These are phyloP conservation scores for Pantelozetes paolii DNA, from an alignment of 2,888 invertebrate species.

Conservation along the genomic window DNA sequence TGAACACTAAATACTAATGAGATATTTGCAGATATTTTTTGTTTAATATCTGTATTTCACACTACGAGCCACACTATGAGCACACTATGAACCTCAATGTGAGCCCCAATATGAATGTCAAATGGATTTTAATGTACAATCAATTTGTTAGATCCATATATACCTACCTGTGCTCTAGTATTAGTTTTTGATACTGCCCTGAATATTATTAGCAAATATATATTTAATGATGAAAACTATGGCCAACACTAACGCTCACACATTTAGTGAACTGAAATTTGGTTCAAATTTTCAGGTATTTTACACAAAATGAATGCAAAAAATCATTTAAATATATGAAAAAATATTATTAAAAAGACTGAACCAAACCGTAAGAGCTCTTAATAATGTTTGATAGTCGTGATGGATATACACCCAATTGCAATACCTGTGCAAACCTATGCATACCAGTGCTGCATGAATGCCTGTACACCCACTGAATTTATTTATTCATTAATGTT, in stretches of 20 bases:
- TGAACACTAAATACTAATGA: conserved; percentile 25
- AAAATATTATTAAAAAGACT: background rate
- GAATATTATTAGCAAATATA: background rate
- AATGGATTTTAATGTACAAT: conserved; percentile 26
- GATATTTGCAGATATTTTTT: background rate
- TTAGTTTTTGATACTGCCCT: background rate
- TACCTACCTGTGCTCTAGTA: background rate
- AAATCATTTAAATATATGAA: too few relatives aligned
- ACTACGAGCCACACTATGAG: conserved; percentile 2
- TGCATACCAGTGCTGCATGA: conserved; percentile 12
- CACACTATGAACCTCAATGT: background rate
- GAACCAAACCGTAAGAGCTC: background rate
- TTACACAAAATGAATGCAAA: background rate
- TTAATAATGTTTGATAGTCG: conserved; percentile 35
- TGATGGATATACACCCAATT: conserved; percentile 31
- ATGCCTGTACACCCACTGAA: conserved; percentile 28
- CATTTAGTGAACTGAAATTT: conserved; percentile 1
- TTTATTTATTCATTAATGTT: conserved; percentile 35
- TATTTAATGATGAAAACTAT: background rate
- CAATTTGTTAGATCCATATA: conserved; percentile 4
- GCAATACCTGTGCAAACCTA: conserved; percentile 7
- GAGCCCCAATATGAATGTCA: conserved; percentile 7
- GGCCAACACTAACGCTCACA: background rate
- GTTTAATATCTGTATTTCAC: conserved; percentile 26
- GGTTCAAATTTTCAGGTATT: conserved; percentile 3